Evolutionary conservation across 1,140 invertebrate species (phyloP), one percentile per base, ranked within the genome.

Genomic region (Nasonia giraulti): DNA sequence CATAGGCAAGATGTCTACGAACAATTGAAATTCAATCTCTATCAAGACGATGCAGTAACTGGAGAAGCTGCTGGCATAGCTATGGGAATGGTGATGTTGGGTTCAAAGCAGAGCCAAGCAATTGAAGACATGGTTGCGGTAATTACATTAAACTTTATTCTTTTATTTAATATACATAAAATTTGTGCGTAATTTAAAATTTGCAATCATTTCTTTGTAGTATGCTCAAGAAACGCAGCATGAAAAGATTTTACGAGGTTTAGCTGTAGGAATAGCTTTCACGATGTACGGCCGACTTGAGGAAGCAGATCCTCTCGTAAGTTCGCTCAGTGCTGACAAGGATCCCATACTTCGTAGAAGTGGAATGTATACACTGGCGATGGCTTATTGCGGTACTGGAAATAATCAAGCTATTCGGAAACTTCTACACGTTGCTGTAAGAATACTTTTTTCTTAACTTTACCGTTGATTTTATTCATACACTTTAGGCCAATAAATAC

Each of bases 21-120:
- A 90, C 97, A 99, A 91, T 93, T 99, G 0, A 99, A 99, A 91
- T 98, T 98, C 89, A 99, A 98, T 92, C 94, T 99, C 47, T 99
- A 99, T 91, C 98, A 99, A 94, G 99, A 99, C 93, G 99, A 99
- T 94, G 99, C 99, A 7, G 98, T 99, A 0, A 98, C 98, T 66
- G 99, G 98, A 40, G 99, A 99, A 94, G 99, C 99, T 33, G 99
- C 99, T 85, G 99, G 98, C 83, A 97, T 99, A 74, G 97, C 98
- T 6, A 99, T 99, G 98, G 99, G 99, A 74, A 96, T 99, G 95
- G 98, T 99, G 0, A 99, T 99, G 98, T 93, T 99, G 84, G 99
- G 98, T 2, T 99, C 98, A 0, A 97, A 98, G 90, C 96, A 97
- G 88, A 95, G 96, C 1, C 95, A 96, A 83, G 97, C 97, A 8